These are phyloP conservation scores for Heliconius hermathena DNA, from an alignment of 1,140 invertebrate genomes.

Conservation along the genomic window DNA sequence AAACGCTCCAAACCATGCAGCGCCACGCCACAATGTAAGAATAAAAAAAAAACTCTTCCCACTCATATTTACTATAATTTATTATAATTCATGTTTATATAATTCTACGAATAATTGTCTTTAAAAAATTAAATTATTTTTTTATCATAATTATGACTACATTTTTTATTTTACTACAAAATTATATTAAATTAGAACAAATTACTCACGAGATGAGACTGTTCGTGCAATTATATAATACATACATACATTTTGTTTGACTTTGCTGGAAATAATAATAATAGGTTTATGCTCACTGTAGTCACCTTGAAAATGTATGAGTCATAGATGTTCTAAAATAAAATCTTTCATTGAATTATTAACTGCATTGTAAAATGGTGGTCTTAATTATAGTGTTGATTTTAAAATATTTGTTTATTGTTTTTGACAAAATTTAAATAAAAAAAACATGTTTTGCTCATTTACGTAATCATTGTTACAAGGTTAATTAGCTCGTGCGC, in stretches of 20 bases:
- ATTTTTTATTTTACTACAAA: not conserved
- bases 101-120: no score
- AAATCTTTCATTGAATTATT: conserved; percentile 9
- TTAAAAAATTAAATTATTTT: not conserved
- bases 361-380: not conserved
- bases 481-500: no score
- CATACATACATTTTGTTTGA: not conserved
- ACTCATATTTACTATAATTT: no score
- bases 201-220: not conserved
- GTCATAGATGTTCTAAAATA: not conserved
- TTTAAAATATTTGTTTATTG: conserved; percentile 10
- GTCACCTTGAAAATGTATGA: conserved; percentile 8
- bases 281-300: not conserved
- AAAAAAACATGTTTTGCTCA: no score
- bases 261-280: conserved; percentile 3
- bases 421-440: not conserved
- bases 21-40: no score
- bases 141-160: not conserved
- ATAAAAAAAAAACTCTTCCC: no score
- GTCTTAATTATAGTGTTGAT: conserved; percentile 10
- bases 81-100: no score
- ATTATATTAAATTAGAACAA: not conserved
- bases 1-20: no score
- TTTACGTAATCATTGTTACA: no score
- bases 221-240: not conserved